phyloP scores from a whole-genome alignment of 2,797 vertebrate species.

The Acrossocheilus wenchowensis region DNA sequence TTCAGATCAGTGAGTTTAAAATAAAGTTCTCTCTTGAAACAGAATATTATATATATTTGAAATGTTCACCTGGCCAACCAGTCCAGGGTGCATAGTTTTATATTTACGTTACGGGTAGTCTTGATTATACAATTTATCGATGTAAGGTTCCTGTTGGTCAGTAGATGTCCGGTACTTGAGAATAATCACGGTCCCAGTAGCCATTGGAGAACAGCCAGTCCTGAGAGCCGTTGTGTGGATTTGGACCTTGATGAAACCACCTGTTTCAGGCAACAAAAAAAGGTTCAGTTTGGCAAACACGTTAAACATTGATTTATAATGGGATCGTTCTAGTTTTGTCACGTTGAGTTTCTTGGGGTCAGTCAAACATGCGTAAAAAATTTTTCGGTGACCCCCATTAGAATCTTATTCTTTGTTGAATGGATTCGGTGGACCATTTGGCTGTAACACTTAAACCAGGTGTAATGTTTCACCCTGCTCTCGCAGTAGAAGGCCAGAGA shows the following conservation, averaged over 20 bases:
- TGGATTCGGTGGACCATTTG: conserved; percentile 13
- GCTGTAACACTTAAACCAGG: conserved; percentile 38
- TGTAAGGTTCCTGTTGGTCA: conserved; percentile 60
- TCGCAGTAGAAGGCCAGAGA: conserved; percentile 24
- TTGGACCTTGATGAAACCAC: conserved; percentile 95
- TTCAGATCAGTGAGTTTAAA: conserved; percentile 32
- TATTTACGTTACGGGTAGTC: conserved; percentile 34
- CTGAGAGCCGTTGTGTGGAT: conserved; percentile 87
- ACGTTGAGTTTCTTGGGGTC: not conserved
- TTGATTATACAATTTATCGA: conserved; percentile 33
- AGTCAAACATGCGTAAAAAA: not conserved
- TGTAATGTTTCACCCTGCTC: conserved; percentile 27
- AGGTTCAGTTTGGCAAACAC: not conserved
- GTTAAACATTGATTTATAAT: not conserved
- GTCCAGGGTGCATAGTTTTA: not conserved
- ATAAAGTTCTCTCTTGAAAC: conserved; percentile 5
- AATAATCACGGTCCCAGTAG: conserved; percentile 96
- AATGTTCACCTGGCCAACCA: conserved; percentile 1
- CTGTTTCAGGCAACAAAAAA: conserved; percentile 67
- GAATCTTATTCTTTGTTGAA: not conserved
- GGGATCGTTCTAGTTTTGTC: not conserved
- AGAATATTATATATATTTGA: conserved; percentile 14
- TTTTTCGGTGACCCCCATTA: not conserved
- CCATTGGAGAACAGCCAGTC: conserved; percentile 93
- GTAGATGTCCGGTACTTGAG: conserved; percentile 93